Evolutionary conservation across 2,888 invertebrate species (phyloP).

Genomic region (Plebejus argus): DNA sequence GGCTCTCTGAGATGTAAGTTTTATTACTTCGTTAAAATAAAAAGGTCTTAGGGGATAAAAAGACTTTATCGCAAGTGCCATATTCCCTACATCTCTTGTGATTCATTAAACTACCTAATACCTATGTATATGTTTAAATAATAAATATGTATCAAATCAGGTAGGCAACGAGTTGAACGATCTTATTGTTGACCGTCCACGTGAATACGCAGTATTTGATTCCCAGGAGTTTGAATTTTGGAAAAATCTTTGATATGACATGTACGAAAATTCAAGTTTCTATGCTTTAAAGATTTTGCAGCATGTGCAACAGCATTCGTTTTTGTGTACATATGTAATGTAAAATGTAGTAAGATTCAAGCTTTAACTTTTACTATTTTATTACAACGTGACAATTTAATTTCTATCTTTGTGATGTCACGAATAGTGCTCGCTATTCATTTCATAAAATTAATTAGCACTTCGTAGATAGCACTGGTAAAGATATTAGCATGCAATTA

Average conservation of each 20-base stretch:
- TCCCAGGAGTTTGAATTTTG: too few species aligned
- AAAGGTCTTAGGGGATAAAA: background rate
- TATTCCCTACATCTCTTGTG: background rate
- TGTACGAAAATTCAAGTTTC: too few species aligned
- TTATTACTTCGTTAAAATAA: conserved; percentile 8
- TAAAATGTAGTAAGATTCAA: too few species aligned
- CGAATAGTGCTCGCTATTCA: conserved; percentile 16
- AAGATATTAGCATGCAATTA: conserved; percentile 42
- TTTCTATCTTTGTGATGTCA: background rate
- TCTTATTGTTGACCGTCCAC: too few species aligned
- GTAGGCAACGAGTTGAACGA: too few species aligned
- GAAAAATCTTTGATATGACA: too few species aligned
- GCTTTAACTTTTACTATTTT: too few species aligned
- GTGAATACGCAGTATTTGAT: too few species aligned
- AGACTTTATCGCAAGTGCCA: background rate
- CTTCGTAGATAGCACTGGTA: conserved; percentile 30
- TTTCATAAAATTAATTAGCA: background rate
- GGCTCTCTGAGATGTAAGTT: background rate
- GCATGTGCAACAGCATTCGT: too few species aligned
- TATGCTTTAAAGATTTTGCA: too few species aligned
- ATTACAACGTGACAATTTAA: background rate
- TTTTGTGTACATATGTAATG: too few species aligned
- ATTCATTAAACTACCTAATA: background rate
- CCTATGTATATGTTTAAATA: too few species aligned
- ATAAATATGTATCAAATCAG: background rate